phyloP scores from a whole-genome alignment of 2,888 invertebrate species.

The Chelonus formosanus region DNA sequence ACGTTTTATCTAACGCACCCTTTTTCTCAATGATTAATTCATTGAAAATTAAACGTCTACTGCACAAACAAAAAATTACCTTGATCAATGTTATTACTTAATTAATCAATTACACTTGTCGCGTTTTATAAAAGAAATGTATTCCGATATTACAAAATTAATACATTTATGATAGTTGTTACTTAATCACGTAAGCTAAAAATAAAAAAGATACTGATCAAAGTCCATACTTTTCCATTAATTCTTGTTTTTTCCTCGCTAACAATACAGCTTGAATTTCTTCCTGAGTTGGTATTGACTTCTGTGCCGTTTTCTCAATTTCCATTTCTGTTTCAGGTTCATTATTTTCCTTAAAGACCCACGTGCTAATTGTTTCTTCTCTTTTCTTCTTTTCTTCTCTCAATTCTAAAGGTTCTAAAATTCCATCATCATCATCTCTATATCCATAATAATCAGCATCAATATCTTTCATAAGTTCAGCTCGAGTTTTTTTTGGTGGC shows the following conservation, averaged over 20 bases:
- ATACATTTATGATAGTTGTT: constrained; percentile 58
- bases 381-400: constrained; percentile 78
- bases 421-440: constrained; percentile 97
- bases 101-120: constrained; percentile 58
- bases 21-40: constrained; percentile 53
- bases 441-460: constrained; percentile 99
- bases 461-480: constrained; percentile 96
- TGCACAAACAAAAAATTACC: constrained; percentile 61
- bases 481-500: constrained; percentile 89
- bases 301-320: constrained; percentile 74
- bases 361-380: constrained; percentile 74
- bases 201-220: constrained; percentile 41
- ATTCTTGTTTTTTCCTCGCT: constrained; percentile 88
- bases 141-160: constrained; percentile 58
- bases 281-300: constrained; percentile 92
- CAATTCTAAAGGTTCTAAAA: constrained; percentile 87
- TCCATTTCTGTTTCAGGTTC: constrained; percentile 71
- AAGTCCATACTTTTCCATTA: constrained; percentile 81
- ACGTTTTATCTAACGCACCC: constrained; percentile 60
- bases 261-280: constrained; percentile 94
- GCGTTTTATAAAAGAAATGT: constrained; percentile 63
- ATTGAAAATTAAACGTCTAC: constrained; percentile 62
- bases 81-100: constrained; percentile 62
- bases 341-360: constrained; percentile 65
- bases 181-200: constrained; percentile 42